Conservation (phyloP, 2,113 vertebrate species). For the Paratilapia polleni region DNA sequence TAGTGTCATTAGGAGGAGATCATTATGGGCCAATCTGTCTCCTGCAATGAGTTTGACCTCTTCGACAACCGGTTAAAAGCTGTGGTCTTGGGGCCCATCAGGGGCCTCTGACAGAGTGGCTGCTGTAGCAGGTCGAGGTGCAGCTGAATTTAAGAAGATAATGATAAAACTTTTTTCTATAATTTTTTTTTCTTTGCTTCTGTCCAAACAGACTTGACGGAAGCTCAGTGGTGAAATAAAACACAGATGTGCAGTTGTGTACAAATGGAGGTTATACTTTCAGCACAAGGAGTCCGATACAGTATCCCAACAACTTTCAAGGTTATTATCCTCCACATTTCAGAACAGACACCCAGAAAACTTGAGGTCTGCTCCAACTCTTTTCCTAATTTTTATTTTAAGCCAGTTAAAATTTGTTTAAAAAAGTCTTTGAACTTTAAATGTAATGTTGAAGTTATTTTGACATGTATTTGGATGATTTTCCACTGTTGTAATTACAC, state of each 20-base stretch:
- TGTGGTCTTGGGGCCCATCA: not conserved
- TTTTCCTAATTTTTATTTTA: not conserved
- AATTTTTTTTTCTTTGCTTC: rapidly evolving
- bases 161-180: not conserved
- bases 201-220: not conserved
- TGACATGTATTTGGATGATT: not conserved
- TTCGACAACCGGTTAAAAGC: not conserved
- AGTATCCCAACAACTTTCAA: not conserved
- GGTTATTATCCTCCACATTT: not conserved
- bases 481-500: not conserved
- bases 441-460: not conserved
- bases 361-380: not conserved
- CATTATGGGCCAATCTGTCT: not conserved
- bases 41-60: not conserved
- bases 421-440: not conserved
- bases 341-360: not conserved
- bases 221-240: not conserved
- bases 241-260: not conserved
- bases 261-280: not conserved
- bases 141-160: not conserved
- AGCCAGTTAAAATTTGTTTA: not conserved
- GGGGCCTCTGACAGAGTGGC: not conserved
- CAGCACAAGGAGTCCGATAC: not conserved
- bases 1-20: not conserved
- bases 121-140: not conserved